Conservation (phyloP, 2,888 invertebrate species). For the Eupithecia pulchellata region DNA sequence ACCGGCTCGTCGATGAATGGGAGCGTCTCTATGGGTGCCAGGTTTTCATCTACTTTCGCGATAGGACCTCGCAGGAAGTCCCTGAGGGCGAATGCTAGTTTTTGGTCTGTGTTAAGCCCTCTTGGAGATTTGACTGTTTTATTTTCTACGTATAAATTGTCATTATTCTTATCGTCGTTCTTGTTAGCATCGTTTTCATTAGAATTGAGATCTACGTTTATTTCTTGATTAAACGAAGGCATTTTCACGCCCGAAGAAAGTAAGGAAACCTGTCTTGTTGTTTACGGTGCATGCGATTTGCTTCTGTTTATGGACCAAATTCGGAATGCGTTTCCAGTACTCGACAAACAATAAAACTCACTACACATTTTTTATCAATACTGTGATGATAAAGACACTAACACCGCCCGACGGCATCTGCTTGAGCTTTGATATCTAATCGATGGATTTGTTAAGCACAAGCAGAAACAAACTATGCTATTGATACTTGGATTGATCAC, state of each 20-base stretch:
- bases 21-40: constrained; percentile 49
- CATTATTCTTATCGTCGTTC: constrained; percentile 60
- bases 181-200: constrained; percentile 67
- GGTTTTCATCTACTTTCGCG: constrained; percentile 18
- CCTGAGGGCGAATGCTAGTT: constrained; percentile 70
- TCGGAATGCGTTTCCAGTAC: constrained; percentile 27
- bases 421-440: constrained; percentile 60
- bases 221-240: constrained; percentile 78
- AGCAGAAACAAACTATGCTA: constrained; percentile 39
- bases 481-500: constrained; percentile 52
- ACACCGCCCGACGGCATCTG: constrained; percentile 57
- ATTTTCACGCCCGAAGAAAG: constrained; percentile 52
- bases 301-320: constrained; percentile 27
- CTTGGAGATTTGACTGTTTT: constrained; percentile 59
- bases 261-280: not conserved
- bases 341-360: constrained; percentile 45
- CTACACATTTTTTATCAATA: constrained; percentile 68
- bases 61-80: constrained; percentile 68
- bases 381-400: constrained; percentile 54
- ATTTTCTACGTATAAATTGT: constrained; percentile 55
- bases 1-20: constrained; percentile 75
- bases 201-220: constrained; percentile 74
- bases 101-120: constrained; percentile 69
- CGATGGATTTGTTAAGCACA: constrained; percentile 59
- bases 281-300: constrained; percentile 21